Evolutionary conservation across 2,113 vertebrate genomes (phyloP).

Genomic region (Aramus guarauna): DNA sequence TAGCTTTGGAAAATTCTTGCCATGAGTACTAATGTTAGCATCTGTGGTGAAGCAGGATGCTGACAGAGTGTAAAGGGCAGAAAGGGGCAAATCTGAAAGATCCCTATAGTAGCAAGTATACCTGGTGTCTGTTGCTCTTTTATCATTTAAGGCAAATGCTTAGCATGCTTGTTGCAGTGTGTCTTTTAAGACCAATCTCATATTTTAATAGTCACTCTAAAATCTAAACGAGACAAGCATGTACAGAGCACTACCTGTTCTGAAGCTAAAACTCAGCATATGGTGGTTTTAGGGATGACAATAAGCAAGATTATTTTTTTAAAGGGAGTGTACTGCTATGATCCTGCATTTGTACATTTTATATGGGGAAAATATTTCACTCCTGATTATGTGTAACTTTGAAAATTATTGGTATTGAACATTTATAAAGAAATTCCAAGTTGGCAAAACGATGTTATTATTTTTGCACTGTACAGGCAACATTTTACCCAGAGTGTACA

Average conservation of each 20-base stretch:
- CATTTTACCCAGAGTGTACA: neutral
- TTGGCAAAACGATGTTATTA: neutral
- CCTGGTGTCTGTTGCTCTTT: neutral
- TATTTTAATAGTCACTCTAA: neutral
- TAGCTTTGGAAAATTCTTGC: neutral
- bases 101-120: neutral
- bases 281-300: neutral
- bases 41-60: neutral
- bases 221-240: neutral
- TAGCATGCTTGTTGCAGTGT: neutral
- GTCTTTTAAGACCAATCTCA: neutral
- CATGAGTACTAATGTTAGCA: neutral
- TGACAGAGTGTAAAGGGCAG: neutral
- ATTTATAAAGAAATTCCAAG: neutral
- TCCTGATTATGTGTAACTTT: neutral
- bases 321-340: neutral
- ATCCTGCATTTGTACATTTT: neutral
- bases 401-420: neutral
- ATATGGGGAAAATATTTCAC: neutral
- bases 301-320: neutral
- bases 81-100: neutral
- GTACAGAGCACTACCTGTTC: neutral
- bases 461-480: neutral
- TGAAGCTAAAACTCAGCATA: neutral
- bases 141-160: neutral